phyloP scores from a whole-genome alignment of 2,797 vertebrate species.

The Pseudochirops corinnae region DNA sequence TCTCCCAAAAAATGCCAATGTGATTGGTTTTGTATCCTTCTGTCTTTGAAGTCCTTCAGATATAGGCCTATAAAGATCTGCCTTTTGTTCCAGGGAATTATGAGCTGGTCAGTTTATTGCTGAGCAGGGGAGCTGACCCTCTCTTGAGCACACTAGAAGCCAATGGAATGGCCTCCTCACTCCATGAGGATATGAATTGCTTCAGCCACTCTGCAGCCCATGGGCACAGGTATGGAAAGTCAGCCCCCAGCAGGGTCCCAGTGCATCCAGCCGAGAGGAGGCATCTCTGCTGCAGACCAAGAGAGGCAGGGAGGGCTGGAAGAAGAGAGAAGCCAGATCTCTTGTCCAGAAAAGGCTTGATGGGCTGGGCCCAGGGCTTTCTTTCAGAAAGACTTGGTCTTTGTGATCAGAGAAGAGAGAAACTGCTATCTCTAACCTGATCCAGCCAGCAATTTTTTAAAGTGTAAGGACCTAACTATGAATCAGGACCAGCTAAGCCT shows the following conservation, averaged over 20 bases:
- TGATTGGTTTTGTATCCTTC: fast-evolving
- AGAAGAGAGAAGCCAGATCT: background rate
- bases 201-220: constrained; percentile 98
- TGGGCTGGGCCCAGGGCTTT: background rate
- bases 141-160: constrained; percentile 92
- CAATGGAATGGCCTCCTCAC: constrained; percentile 91
- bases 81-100: constrained; percentile 92
- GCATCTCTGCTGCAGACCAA: background rate
- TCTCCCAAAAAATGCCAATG: background rate
- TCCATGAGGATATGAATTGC: constrained; percentile 98
- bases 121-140: constrained; percentile 94
- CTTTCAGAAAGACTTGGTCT: background rate
- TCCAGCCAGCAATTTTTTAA: background rate
- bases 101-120: constrained; percentile 95
- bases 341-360: background rate
- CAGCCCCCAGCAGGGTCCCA: fast-evolving
- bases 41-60: background rate
- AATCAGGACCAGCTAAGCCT: background rate
- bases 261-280: fast-evolving
- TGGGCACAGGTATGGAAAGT: constrained; percentile 91
- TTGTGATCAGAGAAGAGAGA: background rate
- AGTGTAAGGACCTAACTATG: background rate
- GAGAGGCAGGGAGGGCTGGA: background rate
- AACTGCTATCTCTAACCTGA: background rate
- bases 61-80: fast-evolving